A percentile compares a stretch with the other conserved stretches of the same genome.
phyloP scores from a whole-genome alignment of 2,888 invertebrate species.

The Zaprionus lineosus region DNA sequence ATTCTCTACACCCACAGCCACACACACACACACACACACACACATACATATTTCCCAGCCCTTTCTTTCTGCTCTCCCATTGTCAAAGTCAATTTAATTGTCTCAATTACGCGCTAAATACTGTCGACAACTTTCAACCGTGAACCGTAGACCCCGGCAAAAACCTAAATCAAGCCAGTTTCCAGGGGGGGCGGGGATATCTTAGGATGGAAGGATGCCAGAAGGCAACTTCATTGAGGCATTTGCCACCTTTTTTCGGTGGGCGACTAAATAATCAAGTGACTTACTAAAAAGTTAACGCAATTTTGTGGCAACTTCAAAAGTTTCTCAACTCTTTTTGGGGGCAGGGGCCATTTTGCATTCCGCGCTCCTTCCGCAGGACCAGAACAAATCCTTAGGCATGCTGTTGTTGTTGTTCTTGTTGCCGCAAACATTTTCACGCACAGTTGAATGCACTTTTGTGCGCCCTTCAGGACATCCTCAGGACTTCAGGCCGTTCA shows the following conservation, averaged over 20 bases:
- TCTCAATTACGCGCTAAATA: slow-evolving; percentile 73
- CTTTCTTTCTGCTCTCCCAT: slow-evolving; percentile 32
- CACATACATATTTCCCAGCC: too few species aligned
- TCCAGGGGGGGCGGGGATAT: slow-evolving; percentile 26
- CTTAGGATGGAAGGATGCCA: slow-evolving; percentile 2
- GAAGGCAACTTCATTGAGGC: slow-evolving; percentile 51
- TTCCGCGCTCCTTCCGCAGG: not conserved
- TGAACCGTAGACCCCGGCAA: slow-evolving; percentile 1
- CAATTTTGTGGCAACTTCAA: slow-evolving; percentile 74
- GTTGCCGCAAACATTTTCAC: slow-evolving; percentile 49
- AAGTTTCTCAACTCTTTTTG: slow-evolving; percentile 67
- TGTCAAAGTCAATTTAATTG: slow-evolving; percentile 77
- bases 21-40: too few species aligned
- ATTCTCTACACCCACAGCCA: too few species aligned
- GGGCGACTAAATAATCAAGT: slow-evolving; percentile 65
- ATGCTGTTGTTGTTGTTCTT: slow-evolving; percentile 17
- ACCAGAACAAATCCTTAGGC: slow-evolving; percentile 4
- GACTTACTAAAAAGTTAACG: slow-evolving; percentile 72
- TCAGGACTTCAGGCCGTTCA: slow-evolving; percentile 6
- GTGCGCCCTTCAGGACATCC: slow-evolving; percentile 40
- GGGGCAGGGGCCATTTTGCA: not conserved
- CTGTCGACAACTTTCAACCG: slow-evolving; percentile 43
- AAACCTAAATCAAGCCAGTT: slow-evolving; percentile 66
- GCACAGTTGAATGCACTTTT: slow-evolving; percentile 75
- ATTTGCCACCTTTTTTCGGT: slow-evolving; percentile 42